These are phyloP conservation scores for Morus bassanus DNA, from an alignment of 2,797 vertebrate genomes.

Conservation along the genomic window DNA sequence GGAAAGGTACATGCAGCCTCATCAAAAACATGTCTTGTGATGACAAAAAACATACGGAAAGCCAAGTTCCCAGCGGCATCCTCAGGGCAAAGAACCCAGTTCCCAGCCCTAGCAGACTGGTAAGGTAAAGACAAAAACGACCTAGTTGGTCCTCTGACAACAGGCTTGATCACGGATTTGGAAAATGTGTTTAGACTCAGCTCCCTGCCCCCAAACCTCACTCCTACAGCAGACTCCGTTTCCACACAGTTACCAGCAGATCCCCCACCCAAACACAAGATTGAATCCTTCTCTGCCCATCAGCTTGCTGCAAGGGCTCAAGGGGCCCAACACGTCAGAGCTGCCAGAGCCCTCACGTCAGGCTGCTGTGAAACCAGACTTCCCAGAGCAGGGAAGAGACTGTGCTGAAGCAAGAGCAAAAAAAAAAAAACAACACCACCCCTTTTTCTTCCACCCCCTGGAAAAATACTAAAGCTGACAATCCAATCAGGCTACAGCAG, in stretches of 20 bases:
- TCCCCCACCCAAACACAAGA: background rate
- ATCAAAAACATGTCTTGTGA: conserved; percentile 31
- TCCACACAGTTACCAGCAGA: background rate
- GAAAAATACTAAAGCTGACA: background rate
- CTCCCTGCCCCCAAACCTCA: background rate
- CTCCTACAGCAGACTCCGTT: background rate
- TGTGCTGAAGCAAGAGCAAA: background rate
- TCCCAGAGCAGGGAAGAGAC: background rate
- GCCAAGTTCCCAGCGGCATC: conserved; percentile 39
- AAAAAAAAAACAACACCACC: too few species aligned
- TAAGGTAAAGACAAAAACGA: background rate
- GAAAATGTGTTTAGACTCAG: background rate
- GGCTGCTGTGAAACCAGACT: background rate
- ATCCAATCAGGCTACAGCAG: background rate
- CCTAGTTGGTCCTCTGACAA: background rate
- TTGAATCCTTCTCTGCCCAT: background rate
- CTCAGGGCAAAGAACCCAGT: background rate
- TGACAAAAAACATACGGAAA: conserved; percentile 38
- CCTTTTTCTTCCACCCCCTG: too few species aligned
- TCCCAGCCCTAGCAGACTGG: background rate
- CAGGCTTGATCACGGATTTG: background rate
- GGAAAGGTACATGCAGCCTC: conserved; percentile 36
- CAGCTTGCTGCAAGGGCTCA: background rate
- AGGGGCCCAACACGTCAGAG: too few species aligned
- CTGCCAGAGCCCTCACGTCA: background rate